Evolutionary conservation across 2,888 invertebrate species (phyloP).

Genomic region (Stegophylla sp.): DNA sequence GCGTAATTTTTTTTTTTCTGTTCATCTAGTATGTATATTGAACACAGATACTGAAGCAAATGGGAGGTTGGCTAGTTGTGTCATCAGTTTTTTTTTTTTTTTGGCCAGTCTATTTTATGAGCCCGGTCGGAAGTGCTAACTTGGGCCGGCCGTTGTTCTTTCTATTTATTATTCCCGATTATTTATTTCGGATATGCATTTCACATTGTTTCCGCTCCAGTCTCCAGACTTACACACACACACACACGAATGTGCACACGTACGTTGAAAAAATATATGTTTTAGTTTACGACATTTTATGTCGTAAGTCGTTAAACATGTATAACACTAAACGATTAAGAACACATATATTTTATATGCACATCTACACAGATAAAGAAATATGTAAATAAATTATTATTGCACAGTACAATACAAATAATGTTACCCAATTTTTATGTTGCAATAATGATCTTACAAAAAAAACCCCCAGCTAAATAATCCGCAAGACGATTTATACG

Average conservation of each 20-base stretch:
- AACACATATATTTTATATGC: not conserved
- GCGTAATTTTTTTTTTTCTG: not conserved
- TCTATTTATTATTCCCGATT: conserved; percentile 50
- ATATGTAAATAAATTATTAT: too few species aligned
- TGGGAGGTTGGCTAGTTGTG: conserved; percentile 25
- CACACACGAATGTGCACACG: not conserved
- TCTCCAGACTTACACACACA: conserved; percentile 12
- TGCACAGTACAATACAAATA: too few species aligned
- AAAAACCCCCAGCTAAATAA: too few species aligned
- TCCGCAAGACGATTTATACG: too few species aligned
- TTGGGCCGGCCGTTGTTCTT: conserved; percentile 54
- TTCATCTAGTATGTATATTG: conserved; percentile 31
- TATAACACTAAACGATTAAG: not conserved
- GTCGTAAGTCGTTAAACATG: not conserved
- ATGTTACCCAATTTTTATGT: too few species aligned
- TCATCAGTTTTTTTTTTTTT: conserved; percentile 30
- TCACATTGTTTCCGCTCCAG: conserved; percentile 49
- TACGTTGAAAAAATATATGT: conserved; percentile 1
- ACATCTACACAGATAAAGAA: not conserved
- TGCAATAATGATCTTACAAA: too few species aligned
- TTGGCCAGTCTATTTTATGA: conserved; percentile 50
- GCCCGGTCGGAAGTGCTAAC: conserved; percentile 55
- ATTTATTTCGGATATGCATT: conserved; percentile 58
- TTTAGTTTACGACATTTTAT: not conserved
- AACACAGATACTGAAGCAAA: not conserved